phyloP scores from a whole-genome alignment of 2,888 invertebrate species.

The Belgica antarctica region DNA sequence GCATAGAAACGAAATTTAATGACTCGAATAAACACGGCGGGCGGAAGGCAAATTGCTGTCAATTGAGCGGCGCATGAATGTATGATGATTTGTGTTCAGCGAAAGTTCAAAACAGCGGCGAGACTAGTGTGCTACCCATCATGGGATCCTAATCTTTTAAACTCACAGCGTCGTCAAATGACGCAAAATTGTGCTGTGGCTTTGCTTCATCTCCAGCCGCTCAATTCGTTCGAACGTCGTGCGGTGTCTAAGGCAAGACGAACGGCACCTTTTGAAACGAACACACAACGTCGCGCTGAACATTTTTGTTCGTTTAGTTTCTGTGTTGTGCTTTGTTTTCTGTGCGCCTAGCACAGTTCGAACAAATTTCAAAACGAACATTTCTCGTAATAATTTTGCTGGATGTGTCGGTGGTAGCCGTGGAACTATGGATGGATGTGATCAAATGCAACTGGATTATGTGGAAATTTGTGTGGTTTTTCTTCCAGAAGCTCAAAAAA shows the following conservation, averaged over 20 bases:
- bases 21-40: background rate
- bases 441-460: no score
- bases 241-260: no score
- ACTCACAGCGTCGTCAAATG: slow-evolving; percentile 22
- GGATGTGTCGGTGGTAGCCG: no score
- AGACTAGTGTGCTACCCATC: background rate
- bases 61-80: no score
- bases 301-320: background rate
- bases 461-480: no score
- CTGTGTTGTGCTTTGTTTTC: background rate
- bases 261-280: background rate
- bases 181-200: background rate
- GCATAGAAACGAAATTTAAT: background rate
- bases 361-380: no score
- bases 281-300: background rate
- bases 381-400: no score
- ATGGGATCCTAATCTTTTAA: background rate
- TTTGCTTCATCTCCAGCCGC: background rate
- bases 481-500: no score
- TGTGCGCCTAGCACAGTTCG: no score
- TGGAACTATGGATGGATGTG: no score
- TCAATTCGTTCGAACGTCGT: background rate
- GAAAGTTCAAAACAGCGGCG: background rate
- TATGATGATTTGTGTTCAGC: no score
- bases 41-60: background rate